Base-by-base conservation (phyloP, 2,888 invertebrate genomes). In the Glaucopsyche alexis region DNA sequence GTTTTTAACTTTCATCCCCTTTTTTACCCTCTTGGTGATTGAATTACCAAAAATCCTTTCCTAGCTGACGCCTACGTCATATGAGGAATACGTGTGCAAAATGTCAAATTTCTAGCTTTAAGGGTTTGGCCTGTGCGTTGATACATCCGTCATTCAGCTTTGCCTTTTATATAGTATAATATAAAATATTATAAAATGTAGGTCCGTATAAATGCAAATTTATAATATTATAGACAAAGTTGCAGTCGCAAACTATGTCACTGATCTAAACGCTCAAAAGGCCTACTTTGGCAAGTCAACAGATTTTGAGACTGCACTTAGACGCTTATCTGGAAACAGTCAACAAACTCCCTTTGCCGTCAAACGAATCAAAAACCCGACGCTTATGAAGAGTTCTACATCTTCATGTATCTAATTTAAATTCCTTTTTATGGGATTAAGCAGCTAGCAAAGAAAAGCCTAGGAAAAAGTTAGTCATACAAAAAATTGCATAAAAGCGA, bases 281-380 rank as follows among this genome's bases (percentile, higher is more conserved):
- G 38, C 65, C 29, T 65, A 19, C 72, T 72, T 47, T 14, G 13
- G 19, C 40, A 19, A 50, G 66, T 52, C 66, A 72, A 72, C 66
- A 72, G 66, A 40, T 19, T 47, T 66, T 16, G 50, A 49, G 49
- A 50, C 16, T 49, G 47, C 42, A 13, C 52, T 67, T 52, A 52
- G 66, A 38, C 49, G n/a, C 72, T 72, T 72, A 29, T 2, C 4
- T 29, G 66, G 40, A 38, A 64, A 66, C 66, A 66, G 72, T 50
- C 65, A 72, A 72, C 72, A 65, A 29, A 29, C 49, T 19, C n/a
- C 49, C 47, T 65, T 67, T 67, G 47, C 7, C 19, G 19, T 67
- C 45, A 67, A 67, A 67, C 67, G 45, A 67, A 19, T 47, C 29
- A 29, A 29, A 29, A 29, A 40, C 4, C 45, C 45, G 7, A 19